Evolutionary conservation across 2,113 vertebrate species (phyloP).

Genomic region (Megaceryle maxima): DNA sequence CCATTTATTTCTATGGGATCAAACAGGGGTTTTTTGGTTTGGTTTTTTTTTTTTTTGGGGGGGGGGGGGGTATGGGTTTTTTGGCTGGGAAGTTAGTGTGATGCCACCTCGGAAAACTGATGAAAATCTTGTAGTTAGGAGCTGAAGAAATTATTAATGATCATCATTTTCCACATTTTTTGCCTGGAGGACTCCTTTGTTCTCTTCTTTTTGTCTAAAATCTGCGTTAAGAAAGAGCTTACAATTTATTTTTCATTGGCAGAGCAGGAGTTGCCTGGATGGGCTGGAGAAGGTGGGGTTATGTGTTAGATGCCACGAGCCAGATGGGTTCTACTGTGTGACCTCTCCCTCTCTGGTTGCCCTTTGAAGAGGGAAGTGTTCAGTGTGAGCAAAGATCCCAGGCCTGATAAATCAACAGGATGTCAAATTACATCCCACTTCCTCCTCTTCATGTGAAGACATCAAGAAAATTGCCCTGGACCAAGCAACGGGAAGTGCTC

Average conservation of each 20-base stretch:
- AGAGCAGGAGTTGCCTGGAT: not conserved
- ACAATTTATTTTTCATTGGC: not conserved
- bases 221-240: conserved; percentile 17
- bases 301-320: not conserved
- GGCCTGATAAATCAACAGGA: not conserved
- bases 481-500: not conserved
- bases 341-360: not conserved
- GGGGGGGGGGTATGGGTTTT: not conserved
- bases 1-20: not conserved
- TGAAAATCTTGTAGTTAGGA: not conserved
- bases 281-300: not conserved
- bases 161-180: not conserved
- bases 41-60: not conserved
- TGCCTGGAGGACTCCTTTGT: conserved; percentile 49
- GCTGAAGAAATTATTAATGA: conserved; percentile 24
- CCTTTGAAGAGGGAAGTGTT: not conserved
- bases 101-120: not conserved
- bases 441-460: not conserved
- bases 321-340: not conserved
- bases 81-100: not conserved
- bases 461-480: not conserved
- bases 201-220: conserved; percentile 44
- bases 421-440: not conserved
- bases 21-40: not conserved
- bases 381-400: not conserved